Base-by-base conservation (phyloP, 2,888 invertebrate genomes). In the Conomelus anceps region DNA sequence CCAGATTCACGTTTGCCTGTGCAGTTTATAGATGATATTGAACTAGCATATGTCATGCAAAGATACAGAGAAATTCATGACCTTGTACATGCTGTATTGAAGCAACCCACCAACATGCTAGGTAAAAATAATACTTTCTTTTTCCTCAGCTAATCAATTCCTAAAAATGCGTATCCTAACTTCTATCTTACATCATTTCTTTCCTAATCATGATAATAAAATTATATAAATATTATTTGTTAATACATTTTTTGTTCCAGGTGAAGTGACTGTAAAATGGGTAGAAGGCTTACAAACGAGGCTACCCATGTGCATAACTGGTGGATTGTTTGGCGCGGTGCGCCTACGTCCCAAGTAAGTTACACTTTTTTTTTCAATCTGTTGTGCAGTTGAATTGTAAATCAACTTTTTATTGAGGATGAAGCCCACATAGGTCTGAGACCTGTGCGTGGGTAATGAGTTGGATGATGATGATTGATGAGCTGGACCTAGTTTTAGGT, bases 11-110 rank as follows among this genome's bases (percentile, higher is more conserved):
- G 99, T 91, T 94, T 96, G 91, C 95, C 97, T 22, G 99, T 99
- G 0, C 97, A 97, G 92, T 99, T 99, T 94, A 95, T 99, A 87
- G 96, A 98, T 91, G 97, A 99, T 93, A 94, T 96, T 0, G 96
- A 98, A 91, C 93, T 98, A 91, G 98, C 98, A 4, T 99, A 99
- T 94, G 97, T 99, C 86, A 98, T 99, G 97, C 98, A 98, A 93
- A 95, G 99, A 89, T 99, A 99, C 93, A 95, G 99, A 91, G 99
- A 99, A 94, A 97, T 97, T 11, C 99, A 99, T 93, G 99, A 99
- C 94, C 95, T 99, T 91, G 96, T 98, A 90, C 99, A 99, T 94
- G 96, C 98, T 0, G 94, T 97, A 22, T 95, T 99, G 84, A 96
- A 96, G 91, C 99, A 99, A 98, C 98, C 97, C 63, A 99, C 98